phyloP scores from a whole-genome alignment of 2,888 invertebrate species.

The Harpalus rubripes region DNA sequence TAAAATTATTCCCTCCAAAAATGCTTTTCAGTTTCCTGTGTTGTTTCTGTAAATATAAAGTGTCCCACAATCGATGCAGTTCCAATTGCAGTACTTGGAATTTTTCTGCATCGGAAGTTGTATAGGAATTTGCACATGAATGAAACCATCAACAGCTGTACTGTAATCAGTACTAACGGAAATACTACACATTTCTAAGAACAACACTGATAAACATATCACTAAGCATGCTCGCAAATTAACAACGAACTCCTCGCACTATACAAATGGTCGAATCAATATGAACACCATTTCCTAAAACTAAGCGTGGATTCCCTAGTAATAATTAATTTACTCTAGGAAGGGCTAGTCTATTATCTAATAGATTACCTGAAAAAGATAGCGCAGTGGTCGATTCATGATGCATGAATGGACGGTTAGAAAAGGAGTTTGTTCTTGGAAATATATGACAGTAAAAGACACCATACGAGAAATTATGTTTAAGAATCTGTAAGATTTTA shows the following conservation, averaged over 20 bases:
- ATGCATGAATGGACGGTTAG: neutral
- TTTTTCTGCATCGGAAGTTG: slow-evolving; percentile 1
- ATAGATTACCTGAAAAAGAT: neutral
- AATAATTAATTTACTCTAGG: neutral
- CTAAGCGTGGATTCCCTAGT: neutral
- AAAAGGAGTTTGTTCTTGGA: too few relatives aligned
- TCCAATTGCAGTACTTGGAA: neutral
- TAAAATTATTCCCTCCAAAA: too few relatives aligned
- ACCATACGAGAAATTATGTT: too few relatives aligned
- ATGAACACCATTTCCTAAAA: neutral
- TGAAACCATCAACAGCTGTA: neutral
- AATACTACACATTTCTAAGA: slow-evolving; percentile 1
- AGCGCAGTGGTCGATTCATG: neutral
- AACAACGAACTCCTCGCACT: neutral
- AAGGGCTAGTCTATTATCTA: neutral
- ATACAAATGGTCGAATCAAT: neutral
- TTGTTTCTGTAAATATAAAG: too few relatives aligned
- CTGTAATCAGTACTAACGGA: slow-evolving; percentile 1
- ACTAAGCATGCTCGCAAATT: neutral
- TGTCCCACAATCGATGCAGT: too few relatives aligned
- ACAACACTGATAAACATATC: neutral
- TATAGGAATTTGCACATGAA: neutral
- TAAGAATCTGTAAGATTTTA: too few relatives aligned
- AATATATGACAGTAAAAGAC: too few relatives aligned
- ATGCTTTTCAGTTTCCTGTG: too few relatives aligned